A percentile compares a stretch with the other conserved stretches of the same genome.
phyloP scores from a whole-genome alignment of 2,888 invertebrate species.

The Aphelenchoides bicaudatus region DNA sequence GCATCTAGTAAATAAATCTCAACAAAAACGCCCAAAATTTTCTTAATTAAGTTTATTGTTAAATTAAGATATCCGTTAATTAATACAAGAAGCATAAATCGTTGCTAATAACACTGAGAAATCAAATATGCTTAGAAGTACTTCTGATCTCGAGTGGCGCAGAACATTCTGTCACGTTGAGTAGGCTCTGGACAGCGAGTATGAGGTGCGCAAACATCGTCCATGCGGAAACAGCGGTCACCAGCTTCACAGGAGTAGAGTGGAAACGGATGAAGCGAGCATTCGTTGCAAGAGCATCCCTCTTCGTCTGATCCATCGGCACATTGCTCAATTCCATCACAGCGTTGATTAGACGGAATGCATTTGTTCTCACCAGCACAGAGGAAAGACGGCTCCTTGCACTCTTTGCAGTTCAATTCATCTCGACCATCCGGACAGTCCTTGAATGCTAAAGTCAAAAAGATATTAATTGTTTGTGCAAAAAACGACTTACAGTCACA shows the following conservation, averaged over 20 bases:
- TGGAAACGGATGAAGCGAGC: constrained; percentile 36
- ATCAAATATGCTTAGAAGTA: too few species aligned
- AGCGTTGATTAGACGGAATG: constrained; percentile 36
- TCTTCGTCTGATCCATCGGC: constrained; percentile 46
- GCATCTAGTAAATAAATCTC: too few species aligned
- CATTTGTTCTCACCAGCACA: constrained; percentile 42
- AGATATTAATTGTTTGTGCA: neutral
- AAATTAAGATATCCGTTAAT: too few species aligned
- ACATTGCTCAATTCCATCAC: constrained; percentile 47
- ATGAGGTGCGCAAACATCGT: constrained; percentile 48
- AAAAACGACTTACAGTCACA: constrained; percentile 1
- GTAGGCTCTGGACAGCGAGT: constrained; percentile 49
- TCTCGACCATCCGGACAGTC: constrained; percentile 46
- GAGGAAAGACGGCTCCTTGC: constrained; percentile 31
- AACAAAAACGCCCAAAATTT: too few species aligned
- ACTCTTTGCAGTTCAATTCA: constrained; percentile 40
- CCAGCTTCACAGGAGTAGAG: constrained; percentile 47
- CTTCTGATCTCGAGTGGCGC: constrained; percentile 35
- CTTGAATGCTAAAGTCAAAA: constrained; percentile 28
- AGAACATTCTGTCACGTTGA: constrained; percentile 40
- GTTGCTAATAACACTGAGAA: too few species aligned
- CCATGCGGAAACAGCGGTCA: constrained; percentile 42
- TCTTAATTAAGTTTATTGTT: too few species aligned
- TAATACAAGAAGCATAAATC: too few species aligned
- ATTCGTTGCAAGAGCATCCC: constrained; percentile 47